phyloP scores from a whole-genome alignment of 1,140 invertebrate species.

The Venustaconcha ellipsiformis region DNA sequence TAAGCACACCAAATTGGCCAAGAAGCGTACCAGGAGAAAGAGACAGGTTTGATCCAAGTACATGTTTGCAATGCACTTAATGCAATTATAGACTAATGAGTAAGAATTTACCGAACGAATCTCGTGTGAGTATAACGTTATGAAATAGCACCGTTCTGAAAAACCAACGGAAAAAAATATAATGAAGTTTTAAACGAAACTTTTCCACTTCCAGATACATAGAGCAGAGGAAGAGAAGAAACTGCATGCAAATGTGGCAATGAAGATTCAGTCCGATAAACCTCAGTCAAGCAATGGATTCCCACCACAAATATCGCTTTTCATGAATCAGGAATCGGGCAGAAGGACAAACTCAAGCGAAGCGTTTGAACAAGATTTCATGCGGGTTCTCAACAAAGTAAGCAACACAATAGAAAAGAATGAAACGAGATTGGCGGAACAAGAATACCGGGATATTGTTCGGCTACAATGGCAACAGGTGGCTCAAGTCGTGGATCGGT shows the following conservation, averaged over 20 bases:
- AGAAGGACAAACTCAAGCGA: slow-evolving; percentile 6
- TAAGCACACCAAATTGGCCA: no score
- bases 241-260: neutral
- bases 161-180: neutral
- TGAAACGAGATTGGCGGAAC: slow-evolving; percentile 77
- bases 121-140: no score
- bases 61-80: no score
- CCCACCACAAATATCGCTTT: neutral
- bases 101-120: no score
- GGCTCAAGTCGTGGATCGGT: slow-evolving; percentile 77
- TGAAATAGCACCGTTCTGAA: no score
- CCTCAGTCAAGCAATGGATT: neutral
- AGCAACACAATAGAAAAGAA: slow-evolving; percentile 80
- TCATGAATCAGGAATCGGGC: neutral
- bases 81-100: no score
- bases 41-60: no score
- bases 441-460: slow-evolving; percentile 76
- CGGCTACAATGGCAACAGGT: slow-evolving; percentile 85
- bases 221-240: slow-evolving; percentile 2
- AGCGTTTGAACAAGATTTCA: slow-evolving; percentile 65
- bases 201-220: slow-evolving; percentile 1
- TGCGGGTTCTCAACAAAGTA: slow-evolving; percentile 76
- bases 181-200: neutral
- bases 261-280: neutral
- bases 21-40: no score